Evolutionary conservation across 2,797 vertebrate species (phyloP).

Genomic region (Argya squamiceps): DNA sequence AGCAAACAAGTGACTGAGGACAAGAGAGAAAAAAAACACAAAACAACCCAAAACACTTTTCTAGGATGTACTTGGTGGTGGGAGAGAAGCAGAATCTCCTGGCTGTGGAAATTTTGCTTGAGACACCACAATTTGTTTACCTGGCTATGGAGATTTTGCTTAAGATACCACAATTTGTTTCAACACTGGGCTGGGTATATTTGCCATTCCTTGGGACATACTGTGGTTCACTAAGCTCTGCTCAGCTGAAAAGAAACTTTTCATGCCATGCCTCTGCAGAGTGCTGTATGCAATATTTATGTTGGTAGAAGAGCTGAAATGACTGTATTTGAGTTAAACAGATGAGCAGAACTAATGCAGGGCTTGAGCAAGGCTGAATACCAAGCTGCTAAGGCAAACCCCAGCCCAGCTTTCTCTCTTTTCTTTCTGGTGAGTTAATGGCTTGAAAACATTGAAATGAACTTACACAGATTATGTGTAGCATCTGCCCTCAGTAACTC

Average conservation of each 20-base stretch:
- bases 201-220: not conserved
- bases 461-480: not conserved
- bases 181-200: not conserved
- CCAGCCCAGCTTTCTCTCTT: not conserved
- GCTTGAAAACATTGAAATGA: not conserved
- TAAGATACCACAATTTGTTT: not conserved
- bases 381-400: not conserved
- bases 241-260: not conserved
- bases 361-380: not conserved
- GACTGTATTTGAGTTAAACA: not conserved
- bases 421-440: not conserved
- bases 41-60: not conserved
- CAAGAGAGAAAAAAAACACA: not conserved
- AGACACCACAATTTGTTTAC: not conserved
- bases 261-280: not conserved
- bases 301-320: not conserved
- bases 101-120: not conserved
- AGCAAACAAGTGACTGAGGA: not conserved
- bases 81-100: not conserved
- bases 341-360: not conserved
- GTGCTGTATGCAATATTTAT: not conserved
- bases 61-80: not conserved
- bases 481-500: not conserved
- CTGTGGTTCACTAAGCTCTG: not conserved
- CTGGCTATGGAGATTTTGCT: not conserved